A percentile compares a stretch with the other conserved stretches of the same genome.
Conservation (phyloP, 2,797 vertebrate genomes). For the Heteromormyrus szaboi region DNA sequence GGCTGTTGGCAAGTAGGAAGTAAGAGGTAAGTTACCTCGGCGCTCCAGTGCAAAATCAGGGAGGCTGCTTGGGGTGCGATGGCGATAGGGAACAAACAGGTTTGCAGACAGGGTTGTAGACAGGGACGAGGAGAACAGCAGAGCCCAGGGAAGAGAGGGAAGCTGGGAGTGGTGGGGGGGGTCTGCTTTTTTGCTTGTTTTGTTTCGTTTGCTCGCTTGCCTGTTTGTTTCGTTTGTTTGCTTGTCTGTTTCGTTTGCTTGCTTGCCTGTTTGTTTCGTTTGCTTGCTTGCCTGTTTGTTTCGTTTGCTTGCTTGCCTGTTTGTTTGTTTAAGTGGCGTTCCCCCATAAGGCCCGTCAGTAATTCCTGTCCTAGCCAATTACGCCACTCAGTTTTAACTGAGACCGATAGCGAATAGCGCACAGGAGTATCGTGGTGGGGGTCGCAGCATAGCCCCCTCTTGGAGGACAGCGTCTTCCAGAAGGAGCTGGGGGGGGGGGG, state of each 20-base stretch:
- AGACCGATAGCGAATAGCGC: neutral
- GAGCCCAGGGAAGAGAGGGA: neutral
- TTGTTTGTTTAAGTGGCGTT: neutral
- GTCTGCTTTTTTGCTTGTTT: neutral
- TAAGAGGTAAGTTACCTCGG: neutral
- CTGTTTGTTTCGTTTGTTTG: neutral
- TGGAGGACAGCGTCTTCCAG: neutral
- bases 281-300: neutral
- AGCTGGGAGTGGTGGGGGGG: neutral
- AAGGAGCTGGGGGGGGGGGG: neutral
- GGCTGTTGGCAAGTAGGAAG: neutral
- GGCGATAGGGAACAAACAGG: neutral
- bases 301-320: neutral
- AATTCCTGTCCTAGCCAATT: neutral
- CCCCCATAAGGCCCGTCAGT: neutral
- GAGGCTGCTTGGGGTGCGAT: neutral
- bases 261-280: too few species aligned
- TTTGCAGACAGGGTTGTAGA: neutral
- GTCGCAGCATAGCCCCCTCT: neutral
- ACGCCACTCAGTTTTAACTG: neutral
- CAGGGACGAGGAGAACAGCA: neutral
- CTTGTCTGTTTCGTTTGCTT: too few species aligned
- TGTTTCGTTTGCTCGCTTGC: neutral
- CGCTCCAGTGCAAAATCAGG: neutral
- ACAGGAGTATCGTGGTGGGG: neutral